These are phyloP conservation scores for Drosophila kuntzei DNA, from an alignment of 2,888 invertebrate genomes.

Conservation along the genomic window DNA sequence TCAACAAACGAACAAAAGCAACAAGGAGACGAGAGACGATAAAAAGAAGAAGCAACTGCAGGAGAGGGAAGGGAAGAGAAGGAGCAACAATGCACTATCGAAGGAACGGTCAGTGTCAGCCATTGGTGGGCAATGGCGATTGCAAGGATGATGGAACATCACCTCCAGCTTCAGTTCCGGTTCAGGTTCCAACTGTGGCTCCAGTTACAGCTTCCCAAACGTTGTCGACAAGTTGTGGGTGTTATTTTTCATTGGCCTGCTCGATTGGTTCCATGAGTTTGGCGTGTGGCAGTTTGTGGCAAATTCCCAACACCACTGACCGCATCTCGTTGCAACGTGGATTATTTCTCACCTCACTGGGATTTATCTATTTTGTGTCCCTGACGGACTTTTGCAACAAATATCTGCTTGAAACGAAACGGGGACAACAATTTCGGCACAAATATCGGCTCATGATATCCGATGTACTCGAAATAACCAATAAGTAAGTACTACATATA, in stretches of 20 bases:
- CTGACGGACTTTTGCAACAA: slow-evolving; percentile 89
- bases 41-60: not conserved
- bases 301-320: slow-evolving; percentile 85
- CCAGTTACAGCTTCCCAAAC: slow-evolving; percentile 7
- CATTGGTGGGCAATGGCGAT: slow-evolving; percentile 35
- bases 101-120: slow-evolving; percentile 41
- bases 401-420: slow-evolving; percentile 87
- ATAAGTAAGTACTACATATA: slow-evolving; percentile 88
- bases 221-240: slow-evolving; percentile 63
- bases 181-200: not conserved
- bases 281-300: slow-evolving; percentile 84
- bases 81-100: slow-evolving; percentile 39
- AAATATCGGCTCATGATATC: slow-evolving; percentile 89
- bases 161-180: not conserved
- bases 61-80: not conserved
- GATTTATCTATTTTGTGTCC: slow-evolving; percentile 89
- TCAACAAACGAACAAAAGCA: not conserved
- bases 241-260: slow-evolving; percentile 84
- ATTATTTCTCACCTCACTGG: slow-evolving; percentile 87
- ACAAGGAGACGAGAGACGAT: not conserved
- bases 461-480: slow-evolving; percentile 90
- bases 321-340: slow-evolving; percentile 88
- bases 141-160: slow-evolving; percentile 28
- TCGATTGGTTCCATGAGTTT: slow-evolving; percentile 85
- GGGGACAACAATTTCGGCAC: slow-evolving; percentile 87